A percentile compares a stretch with the other conserved stretches of the same genome.
Evolutionary conservation across 2,797 vertebrate genomes (phyloP).

Genomic region (Lindbergichthys nudifrons): DNA sequence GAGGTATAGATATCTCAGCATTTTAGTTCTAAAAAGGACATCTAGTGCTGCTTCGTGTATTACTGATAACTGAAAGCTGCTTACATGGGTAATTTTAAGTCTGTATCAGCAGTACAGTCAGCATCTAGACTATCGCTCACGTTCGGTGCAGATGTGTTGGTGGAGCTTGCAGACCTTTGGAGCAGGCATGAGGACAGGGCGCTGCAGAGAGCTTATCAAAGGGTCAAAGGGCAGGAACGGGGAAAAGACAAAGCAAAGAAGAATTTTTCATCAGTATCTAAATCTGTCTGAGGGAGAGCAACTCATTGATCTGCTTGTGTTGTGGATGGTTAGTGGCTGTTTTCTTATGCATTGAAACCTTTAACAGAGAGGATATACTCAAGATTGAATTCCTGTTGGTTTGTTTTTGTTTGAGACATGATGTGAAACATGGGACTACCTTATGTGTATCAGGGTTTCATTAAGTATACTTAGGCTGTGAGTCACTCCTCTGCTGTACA

Average conservation of each 20-base stretch:
- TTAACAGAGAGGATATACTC: background rate
- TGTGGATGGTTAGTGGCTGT: conserved; percentile 25
- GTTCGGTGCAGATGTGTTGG: conserved; percentile 22
- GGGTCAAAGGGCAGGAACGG: conserved; percentile 63
- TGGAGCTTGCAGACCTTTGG: conserved; percentile 72
- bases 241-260: conserved; percentile 10
- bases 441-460: conserved; percentile 5
- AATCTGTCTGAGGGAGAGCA: conserved; percentile 28
- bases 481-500: background rate
- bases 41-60: background rate
- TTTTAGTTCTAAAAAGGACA: background rate
- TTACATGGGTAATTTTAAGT: conserved; percentile 18
- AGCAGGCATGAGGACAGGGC: conserved; percentile 20
- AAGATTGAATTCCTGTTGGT: conserved; percentile 1
- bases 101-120: conserved; percentile 30
- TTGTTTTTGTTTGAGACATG: conserved; percentile 1
- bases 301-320: background rate
- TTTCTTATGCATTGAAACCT: background rate
- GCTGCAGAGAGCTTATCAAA: conserved; percentile 64
- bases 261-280: conserved; percentile 26
- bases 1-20: background rate
- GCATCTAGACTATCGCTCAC: conserved; percentile 17
- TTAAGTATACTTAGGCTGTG: background rate
- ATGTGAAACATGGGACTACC: background rate
- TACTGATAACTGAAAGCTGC: conserved; percentile 28